phyloP scores from a whole-genome alignment of 2,113 vertebrate species.

The Gnathonemus longibarbis region DNA sequence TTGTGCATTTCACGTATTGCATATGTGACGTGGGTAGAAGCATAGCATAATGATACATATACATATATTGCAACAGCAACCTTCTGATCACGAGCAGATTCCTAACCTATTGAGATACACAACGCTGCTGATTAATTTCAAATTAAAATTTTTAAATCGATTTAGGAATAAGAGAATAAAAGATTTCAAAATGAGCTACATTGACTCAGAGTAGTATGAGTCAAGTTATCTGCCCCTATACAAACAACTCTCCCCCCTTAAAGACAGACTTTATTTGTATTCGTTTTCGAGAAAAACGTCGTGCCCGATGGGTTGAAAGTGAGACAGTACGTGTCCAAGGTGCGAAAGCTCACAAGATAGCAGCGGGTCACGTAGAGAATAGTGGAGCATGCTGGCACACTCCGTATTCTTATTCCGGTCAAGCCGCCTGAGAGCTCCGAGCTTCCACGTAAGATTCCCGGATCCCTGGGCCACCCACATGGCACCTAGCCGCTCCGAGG shows the following conservation, averaged over 20 bases:
- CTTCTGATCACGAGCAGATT: background rate
- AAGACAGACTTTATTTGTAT: background rate
- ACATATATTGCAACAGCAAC: background rate
- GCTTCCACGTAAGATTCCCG: background rate
- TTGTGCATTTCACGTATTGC: too few relatives aligned
- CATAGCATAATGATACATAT: too few relatives aligned
- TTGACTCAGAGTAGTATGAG: background rate
- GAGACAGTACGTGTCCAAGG: background rate
- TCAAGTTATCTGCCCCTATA: background rate
- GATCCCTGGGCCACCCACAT: background rate
- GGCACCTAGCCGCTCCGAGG: background rate
- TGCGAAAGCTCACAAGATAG: background rate
- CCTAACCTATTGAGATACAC: background rate
- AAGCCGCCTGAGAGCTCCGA: background rate
- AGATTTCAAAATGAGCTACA: background rate
- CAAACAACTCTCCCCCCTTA: background rate
- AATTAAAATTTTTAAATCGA: background rate
- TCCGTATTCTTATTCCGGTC: background rate
- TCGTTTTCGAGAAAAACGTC: background rate
- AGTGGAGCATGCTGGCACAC: background rate
- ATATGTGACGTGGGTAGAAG: too few relatives aligned
- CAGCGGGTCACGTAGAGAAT: background rate
- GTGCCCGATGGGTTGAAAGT: background rate
- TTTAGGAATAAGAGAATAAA: background rate
- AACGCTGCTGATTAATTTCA: background rate